Conservation (phyloP, 2,113 vertebrate species). For the Dicentrarchus labrax region DNA sequence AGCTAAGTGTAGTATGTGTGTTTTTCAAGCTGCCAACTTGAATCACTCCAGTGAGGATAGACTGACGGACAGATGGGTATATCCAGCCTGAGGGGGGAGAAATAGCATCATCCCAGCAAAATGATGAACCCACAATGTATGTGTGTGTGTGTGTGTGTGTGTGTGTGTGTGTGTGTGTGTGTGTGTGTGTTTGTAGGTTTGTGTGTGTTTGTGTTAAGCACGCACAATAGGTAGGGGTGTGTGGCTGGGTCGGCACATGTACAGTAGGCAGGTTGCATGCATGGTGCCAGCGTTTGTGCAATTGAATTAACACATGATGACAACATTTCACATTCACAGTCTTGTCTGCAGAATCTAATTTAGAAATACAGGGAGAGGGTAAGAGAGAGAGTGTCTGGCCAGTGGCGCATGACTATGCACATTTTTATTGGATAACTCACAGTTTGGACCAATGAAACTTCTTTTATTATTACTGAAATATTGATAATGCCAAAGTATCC, state of each 20-base stretch:
- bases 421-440: conserved; percentile 72
- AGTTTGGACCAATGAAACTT: conserved; percentile 68
- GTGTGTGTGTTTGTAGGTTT: conserved; percentile 23
- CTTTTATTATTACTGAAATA: conserved; percentile 86
- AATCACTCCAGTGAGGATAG: conserved; percentile 66
- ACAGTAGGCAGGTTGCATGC: conserved; percentile 25
- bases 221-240: conserved; percentile 2
- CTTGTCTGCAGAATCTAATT: conserved; percentile 53
- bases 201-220: background rate
- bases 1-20: conserved; percentile 66
- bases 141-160: conserved; percentile 3
- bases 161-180: conserved; percentile 15
- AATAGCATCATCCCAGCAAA: conserved; percentile 65
- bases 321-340: conserved; percentile 45
- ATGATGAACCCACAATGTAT: conserved; percentile 54
- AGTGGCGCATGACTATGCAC: conserved; percentile 43
- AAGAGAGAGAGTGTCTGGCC: background rate
- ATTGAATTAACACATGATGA: conserved; percentile 58
- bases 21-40: conserved; percentile 69
- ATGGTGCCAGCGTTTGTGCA: conserved; percentile 39
- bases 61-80: conserved; percentile 77
- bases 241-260: background rate
- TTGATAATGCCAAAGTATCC: conserved; percentile 78
- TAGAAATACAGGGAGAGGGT: conserved; percentile 23
- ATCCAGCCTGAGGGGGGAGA: conserved; percentile 68